These are phyloP conservation scores for Nephrotoma flavescens DNA, from an alignment of 2,888 invertebrate genomes.

Conservation along the genomic window DNA sequence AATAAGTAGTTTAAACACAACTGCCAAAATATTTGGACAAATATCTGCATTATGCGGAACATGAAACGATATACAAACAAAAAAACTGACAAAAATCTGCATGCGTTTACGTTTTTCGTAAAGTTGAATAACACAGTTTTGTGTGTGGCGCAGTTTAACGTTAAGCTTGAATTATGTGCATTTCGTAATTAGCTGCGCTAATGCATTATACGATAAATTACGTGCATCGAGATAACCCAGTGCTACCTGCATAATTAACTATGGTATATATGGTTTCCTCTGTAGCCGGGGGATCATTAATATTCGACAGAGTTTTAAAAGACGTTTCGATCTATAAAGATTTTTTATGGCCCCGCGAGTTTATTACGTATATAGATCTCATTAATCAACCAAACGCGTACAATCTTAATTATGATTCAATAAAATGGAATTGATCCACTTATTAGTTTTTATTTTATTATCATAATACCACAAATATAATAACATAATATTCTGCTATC, in stretches of 20 bases:
- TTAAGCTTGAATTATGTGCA: not conserved
- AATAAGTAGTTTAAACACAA: not conserved
- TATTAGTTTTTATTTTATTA: not conserved
- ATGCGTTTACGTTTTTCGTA: not conserved
- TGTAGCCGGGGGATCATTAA: too few relatives aligned
- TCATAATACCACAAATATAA: not conserved
- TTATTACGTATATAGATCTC: not conserved
- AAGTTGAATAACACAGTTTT: not conserved
- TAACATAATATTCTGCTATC: not conserved
- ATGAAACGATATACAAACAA: not conserved
- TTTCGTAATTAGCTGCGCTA: not conserved
- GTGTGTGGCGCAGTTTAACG: not conserved
- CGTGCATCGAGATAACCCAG: not conserved
- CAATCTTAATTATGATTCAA: not conserved
- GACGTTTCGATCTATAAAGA: too few relatives aligned
- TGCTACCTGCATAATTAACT: not conserved
- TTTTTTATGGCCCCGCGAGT: too few relatives aligned
- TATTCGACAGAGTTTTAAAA: too few relatives aligned
- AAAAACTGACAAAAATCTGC: not conserved
- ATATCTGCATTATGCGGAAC: not conserved
- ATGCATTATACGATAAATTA: not conserved
- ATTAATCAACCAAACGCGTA: not conserved
- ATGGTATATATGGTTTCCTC: too few relatives aligned
- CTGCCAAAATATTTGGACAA: not conserved
- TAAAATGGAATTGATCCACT: not conserved